phyloP scores from a whole-genome alignment of 2,888 invertebrate species.

The Tachystola acroxantha region DNA sequence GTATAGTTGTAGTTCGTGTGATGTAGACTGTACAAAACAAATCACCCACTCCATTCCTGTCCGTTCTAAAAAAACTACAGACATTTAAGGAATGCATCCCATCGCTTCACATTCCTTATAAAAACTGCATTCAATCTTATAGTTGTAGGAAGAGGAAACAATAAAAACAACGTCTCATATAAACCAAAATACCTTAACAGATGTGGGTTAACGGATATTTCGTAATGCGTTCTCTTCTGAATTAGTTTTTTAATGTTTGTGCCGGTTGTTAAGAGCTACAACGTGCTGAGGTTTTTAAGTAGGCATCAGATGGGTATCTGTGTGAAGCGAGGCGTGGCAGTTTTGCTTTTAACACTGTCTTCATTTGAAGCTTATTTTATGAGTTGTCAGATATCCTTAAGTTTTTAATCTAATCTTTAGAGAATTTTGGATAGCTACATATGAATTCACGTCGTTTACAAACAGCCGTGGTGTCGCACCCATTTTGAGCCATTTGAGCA shows the following conservation, averaged over 20 bases:
- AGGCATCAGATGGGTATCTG: not conserved
- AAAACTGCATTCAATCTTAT: constrained; percentile 2
- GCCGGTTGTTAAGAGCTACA: constrained; percentile 5
- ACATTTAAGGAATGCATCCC: constrained; percentile 2
- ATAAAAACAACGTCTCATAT: constrained; percentile 6
- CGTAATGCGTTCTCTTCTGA: constrained; percentile 5
- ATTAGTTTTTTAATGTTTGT: constrained; percentile 7
- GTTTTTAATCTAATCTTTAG: no score
- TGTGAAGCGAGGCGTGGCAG: not conserved
- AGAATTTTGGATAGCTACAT: no score
- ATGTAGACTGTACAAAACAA: no score
- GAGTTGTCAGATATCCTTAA: no score
- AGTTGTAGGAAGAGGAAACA: constrained; percentile 5
- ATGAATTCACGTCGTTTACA: no score
- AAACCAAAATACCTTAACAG: constrained; percentile 11
- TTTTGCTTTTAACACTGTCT: not conserved
- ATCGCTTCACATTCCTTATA: not conserved
- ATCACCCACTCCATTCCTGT: not conserved
- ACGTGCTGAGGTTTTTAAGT: constrained; percentile 13
- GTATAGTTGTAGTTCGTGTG: no score
- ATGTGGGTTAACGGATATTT: constrained; percentile 17
- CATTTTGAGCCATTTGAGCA: no score
- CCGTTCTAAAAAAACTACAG: not conserved
- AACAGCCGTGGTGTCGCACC: no score
- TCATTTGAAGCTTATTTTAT: not conserved